Evolutionary conservation across 2,888 invertebrate species (phyloP).

Genomic region (Heliconius sara): DNA sequence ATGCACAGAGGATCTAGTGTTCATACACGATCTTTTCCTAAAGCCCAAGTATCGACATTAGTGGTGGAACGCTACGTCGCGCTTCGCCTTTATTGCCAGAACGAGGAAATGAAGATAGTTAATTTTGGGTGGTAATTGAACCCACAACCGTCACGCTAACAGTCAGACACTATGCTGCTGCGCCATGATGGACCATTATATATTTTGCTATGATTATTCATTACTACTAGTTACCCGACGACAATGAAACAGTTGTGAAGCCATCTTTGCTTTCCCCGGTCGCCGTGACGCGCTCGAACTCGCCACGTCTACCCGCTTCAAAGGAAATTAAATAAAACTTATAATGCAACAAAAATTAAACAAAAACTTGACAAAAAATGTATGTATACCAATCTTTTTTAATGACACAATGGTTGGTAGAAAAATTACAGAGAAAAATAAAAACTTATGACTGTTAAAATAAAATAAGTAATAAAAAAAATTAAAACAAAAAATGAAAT

Average conservation of each 20-base stretch:
- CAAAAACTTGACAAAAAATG: not conserved
- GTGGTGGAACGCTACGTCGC: not conserved
- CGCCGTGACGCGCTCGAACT: conserved; percentile 87
- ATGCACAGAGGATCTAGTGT: too few species aligned
- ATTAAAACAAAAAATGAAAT: not conserved
- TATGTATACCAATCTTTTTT: not conserved
- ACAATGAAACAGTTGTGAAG: conserved; percentile 87
- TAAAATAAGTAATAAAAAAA: not conserved
- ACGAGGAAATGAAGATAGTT: not conserved
- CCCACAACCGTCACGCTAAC: not conserved
- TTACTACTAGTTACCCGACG: conserved; percentile 73
- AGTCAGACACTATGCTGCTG: too few species aligned
- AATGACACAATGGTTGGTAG: too few species aligned
- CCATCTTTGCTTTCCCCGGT: conserved; percentile 87
- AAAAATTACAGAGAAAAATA: not conserved
- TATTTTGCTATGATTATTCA: conserved; percentile 39
- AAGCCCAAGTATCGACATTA: too few species aligned
- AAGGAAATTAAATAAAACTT: conserved; percentile 16
- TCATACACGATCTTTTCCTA: too few species aligned
- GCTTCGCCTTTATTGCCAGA: too few species aligned
- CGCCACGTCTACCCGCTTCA: conserved; percentile 74
- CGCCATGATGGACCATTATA: not conserved
- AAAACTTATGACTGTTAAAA: not conserved
- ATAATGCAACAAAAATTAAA: not conserved
- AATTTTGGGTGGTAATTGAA: not conserved